phyloP scores from a whole-genome alignment of 1,140 invertebrate species.

The Drosophila chauvacae region DNA sequence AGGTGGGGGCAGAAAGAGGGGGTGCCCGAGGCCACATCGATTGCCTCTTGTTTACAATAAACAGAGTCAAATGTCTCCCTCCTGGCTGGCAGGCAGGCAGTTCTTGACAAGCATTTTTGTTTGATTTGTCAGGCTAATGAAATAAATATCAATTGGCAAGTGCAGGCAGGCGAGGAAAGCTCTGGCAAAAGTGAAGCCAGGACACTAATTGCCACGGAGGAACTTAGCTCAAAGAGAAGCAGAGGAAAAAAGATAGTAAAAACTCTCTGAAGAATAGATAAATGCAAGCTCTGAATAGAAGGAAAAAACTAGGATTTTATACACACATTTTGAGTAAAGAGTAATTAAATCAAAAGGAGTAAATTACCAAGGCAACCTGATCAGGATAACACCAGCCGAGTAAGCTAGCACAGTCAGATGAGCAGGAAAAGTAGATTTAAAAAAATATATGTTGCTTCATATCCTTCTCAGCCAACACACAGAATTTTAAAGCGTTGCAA shows the following conservation, averaged over 20 bases:
- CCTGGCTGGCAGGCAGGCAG: constrained; percentile 41
- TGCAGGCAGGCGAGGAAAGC: background rate
- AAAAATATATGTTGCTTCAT: background rate
- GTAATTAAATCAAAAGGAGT: constrained; percentile 10
- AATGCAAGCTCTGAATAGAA: background rate
- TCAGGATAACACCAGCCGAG: background rate
- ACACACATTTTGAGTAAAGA: background rate
- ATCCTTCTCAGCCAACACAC: background rate
- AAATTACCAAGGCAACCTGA: background rate
- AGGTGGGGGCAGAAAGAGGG: background rate
- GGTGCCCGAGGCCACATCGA: constrained; percentile 61
- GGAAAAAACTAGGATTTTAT: background rate
- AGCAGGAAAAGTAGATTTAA: background rate
- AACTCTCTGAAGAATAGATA: background rate
- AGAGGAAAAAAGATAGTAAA: background rate
- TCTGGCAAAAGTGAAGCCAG: background rate
- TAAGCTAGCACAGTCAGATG: background rate
- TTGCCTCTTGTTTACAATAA: constrained; percentile 73
- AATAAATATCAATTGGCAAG: constrained; percentile 29
- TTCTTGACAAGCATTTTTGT: constrained; percentile 63
- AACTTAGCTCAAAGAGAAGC: background rate
- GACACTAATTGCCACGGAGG: background rate
- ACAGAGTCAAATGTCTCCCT: constrained; percentile 78
- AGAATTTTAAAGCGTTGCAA: background rate
- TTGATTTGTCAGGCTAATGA: constrained; percentile 61